Percentiles rank a stretch among this genome's conserved stretches.
phyloP scores from a whole-genome alignment of 1,140 invertebrate species.

The Alviniconcha marisindica region DNA sequence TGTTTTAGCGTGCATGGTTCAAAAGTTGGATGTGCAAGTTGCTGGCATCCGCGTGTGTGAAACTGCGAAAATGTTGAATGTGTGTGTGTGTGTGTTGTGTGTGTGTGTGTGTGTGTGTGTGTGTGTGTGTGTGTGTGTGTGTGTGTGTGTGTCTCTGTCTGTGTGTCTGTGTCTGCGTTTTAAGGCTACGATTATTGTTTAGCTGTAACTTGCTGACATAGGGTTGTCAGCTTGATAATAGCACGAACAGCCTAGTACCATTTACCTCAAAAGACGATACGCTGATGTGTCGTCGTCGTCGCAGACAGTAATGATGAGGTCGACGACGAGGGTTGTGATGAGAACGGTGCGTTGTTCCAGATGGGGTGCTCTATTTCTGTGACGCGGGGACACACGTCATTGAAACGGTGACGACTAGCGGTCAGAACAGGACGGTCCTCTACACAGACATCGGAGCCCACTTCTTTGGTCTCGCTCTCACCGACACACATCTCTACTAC shows the following conservation, averaged over 20 bases:
- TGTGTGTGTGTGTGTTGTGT: too few relatives aligned
- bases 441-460: constrained; percentile 43
- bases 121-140: background rate
- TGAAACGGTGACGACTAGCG: constrained; percentile 50
- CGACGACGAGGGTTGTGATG: constrained; percentile 26
- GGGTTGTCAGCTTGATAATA: too few relatives aligned
- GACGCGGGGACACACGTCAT: constrained; percentile 60
- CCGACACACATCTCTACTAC: constrained; percentile 42
- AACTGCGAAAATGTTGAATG: too few relatives aligned
- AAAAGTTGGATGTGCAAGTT: too few relatives aligned
- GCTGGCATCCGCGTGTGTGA: too few relatives aligned
- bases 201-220: too few relatives aligned
- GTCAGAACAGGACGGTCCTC: constrained; percentile 33
- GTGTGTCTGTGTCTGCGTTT: too few relatives aligned
- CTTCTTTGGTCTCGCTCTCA: constrained; percentile 42
- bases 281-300: too few relatives aligned
- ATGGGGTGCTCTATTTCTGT: constrained; percentile 52
- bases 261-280: too few relatives aligned
- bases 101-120: background rate
- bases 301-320: constrained; percentile 37
- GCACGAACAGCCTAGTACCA: too few relatives aligned
- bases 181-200: too few relatives aligned
- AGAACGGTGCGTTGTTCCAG: constrained; percentile 26
- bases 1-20: too few relatives aligned
- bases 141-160: constrained; percentile 29